phyloP scores from a whole-genome alignment of 2,113 vertebrate genomes.

The Phalacrocorax aristotelis region DNA sequence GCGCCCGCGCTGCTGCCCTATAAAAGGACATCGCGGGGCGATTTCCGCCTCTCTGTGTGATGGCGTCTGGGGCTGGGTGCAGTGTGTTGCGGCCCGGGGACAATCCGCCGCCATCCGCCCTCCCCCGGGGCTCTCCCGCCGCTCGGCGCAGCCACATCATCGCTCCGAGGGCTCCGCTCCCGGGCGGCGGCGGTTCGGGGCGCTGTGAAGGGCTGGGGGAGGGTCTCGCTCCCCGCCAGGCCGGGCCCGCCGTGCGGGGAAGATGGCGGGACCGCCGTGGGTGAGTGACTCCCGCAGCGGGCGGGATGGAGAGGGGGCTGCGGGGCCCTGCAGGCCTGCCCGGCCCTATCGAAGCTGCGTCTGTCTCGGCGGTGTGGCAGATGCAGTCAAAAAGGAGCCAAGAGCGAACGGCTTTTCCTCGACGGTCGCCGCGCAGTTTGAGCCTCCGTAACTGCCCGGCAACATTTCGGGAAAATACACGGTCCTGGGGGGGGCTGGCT shows the following conservation, averaged over 20 bases:
- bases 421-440: conserved; percentile 67
- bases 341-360: conserved; percentile 70
- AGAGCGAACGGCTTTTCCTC: conserved; percentile 44
- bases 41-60: accelerated
- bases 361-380: conserved; percentile 36
- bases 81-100: accelerated
- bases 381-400: conserved; percentile 69
- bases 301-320: not conserved
- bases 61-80: accelerated
- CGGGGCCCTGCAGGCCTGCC: not conserved
- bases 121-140: accelerated
- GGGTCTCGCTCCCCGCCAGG: not conserved
- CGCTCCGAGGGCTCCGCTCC: accelerated
- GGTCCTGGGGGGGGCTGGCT: not conserved
- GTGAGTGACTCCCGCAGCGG: not conserved
- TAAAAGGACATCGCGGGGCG: accelerated
- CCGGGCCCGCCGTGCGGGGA: not conserved
- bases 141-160: not conserved
- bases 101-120: not conserved
- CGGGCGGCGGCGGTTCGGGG: not conserved
- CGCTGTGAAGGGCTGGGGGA: not conserved
- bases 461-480: conserved; percentile 59
- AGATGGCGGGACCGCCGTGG: not conserved
- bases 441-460: conserved; percentile 13
- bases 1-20: not conserved